Evolutionary conservation across 2,797 vertebrate species (phyloP), one percentile per base, ranked within the genome.

Genomic region (Phataginus tricuspis): DNA sequence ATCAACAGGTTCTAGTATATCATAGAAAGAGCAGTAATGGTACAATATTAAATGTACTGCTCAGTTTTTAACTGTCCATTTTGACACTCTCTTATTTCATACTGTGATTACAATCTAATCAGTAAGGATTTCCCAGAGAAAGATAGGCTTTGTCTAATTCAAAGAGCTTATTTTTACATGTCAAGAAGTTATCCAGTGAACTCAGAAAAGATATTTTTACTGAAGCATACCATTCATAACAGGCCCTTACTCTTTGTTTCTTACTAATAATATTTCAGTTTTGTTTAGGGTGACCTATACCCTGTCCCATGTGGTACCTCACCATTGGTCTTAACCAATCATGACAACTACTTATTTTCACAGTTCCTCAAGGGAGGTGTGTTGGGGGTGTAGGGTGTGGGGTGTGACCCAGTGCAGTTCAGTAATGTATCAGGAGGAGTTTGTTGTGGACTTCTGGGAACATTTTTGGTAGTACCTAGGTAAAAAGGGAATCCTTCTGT

Each of bases 71-170:
- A 37, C 1, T 71, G 39, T 66, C 42, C 31, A 6, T 72, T 82
- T 86, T 75, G 23, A 86, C 15, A 25, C 25, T 64, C 64, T 84
- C 25, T 80, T 61, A 80, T 71, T 89, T 86, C 21, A 57, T 66
- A 18, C 15, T 42, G 7, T 82, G 61, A 86, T 79, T 69, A 59
- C 19, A 74, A 18, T 79, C 23, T 93, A 79, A 57, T 69, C n/a
- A n/a, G 29, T 23, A 29, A 89, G 21, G n/a, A 2, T 71, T 64
- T 69, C 6, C 59, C 37, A 63, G 42, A 78, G 14, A 75, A 10
- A 74, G 88, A 93, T 18, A 31, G 21, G 45, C 3, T 87, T 80
- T 39, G 18, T 80, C 5, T 88, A 91, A 91, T 85, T 90, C 25
- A 29, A 78, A 77, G 18, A 51, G 7, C 4, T 42, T 63, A 53